Conservation (phyloP, 2,113 vertebrate genomes). For the Salvelinus fontinalis region DNA sequence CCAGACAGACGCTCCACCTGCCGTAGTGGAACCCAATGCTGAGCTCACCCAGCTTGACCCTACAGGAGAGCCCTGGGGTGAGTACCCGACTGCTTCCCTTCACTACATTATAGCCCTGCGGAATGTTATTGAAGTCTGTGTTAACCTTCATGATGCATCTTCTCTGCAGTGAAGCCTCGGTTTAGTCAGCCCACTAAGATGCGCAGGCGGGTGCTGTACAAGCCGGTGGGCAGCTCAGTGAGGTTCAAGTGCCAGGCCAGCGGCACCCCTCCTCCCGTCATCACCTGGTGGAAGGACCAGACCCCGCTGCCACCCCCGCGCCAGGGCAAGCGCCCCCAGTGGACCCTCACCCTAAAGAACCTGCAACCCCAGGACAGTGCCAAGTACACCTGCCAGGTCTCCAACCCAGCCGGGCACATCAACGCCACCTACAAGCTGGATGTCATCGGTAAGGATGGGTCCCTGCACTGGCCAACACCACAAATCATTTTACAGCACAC, state of each 20-base stretch:
- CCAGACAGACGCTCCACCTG: slow-evolving; percentile 34
- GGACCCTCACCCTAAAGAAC: slow-evolving; percentile 66
- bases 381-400: slow-evolving; percentile 61
- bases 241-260: slow-evolving; percentile 61
- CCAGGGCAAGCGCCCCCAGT: slow-evolving; percentile 45
- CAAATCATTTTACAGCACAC: neutral
- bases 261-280: slow-evolving; percentile 55
- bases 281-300: slow-evolving; percentile 67
- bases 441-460: slow-evolving; percentile 52
- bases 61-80: slow-evolving; percentile 47
- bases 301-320: slow-evolving; percentile 30
- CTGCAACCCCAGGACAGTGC: slow-evolving; percentile 61
- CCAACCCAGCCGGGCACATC: slow-evolving; percentile 57
- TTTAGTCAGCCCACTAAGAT: slow-evolving; percentile 65
- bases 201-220: slow-evolving; percentile 57
- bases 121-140: neutral
- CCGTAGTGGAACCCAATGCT: slow-evolving; percentile 33
- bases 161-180: slow-evolving; percentile 51
- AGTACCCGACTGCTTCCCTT: neutral
- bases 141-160: neutral
- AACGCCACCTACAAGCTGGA: slow-evolving; percentile 68
- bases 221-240: slow-evolving; percentile 62
- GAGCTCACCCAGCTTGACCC: slow-evolving; percentile 31
- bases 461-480: too few species aligned
- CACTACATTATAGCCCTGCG: neutral